Base-by-base conservation (phyloP, 2,888 invertebrate genomes). In the Cosmia trapezina region DNA sequence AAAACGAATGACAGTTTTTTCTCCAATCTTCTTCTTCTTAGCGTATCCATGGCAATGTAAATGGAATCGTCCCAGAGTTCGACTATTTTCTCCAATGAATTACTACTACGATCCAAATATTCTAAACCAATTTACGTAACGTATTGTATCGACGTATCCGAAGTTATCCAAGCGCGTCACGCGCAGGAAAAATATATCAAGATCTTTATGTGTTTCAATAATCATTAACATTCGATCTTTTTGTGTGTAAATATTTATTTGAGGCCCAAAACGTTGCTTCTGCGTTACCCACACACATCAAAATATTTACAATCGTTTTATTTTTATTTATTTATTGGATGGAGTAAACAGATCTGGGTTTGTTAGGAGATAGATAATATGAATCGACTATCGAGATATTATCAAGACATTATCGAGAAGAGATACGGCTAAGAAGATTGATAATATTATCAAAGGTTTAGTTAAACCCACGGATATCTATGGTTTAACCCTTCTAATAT, bases 301-400 rank as follows among this genome's bases (percentile, higher is more conserved):
- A 70, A 83, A 83, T 82, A 80, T 83, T 82, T 82, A 77, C 74
- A 54, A 43, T 66, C 49, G 28, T 64, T 70, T 74, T 45, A 60
- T 53, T 37, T 28, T 51, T 28, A 74, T 74, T 57, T 64, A 64
- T 70, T 65, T 53, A 73, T 71, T 70, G 33, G 53, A 11, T 70
- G 33, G 53, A 11, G 54, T 73, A 70, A 71, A 81, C 62, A 76
- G 5, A 56, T 68, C 43, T n/a, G n/a, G 28, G 4, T 7, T 67
- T 51, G 19, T 61, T 33, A 17, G 28, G 7, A 63, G 37, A 49
- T 47, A 47, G 4, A 41, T 37, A 37, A 7, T 14, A 19, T 14
- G 37, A 37, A 0, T 37, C 6, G 43, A n/a, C n/a, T 1, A 28
- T 57, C 14, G 17, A 47, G 37, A 8, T 63, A 12, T 43, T 49